phyloP scores from a whole-genome alignment of 2,888 invertebrate species.

The Thalpophila matura region DNA sequence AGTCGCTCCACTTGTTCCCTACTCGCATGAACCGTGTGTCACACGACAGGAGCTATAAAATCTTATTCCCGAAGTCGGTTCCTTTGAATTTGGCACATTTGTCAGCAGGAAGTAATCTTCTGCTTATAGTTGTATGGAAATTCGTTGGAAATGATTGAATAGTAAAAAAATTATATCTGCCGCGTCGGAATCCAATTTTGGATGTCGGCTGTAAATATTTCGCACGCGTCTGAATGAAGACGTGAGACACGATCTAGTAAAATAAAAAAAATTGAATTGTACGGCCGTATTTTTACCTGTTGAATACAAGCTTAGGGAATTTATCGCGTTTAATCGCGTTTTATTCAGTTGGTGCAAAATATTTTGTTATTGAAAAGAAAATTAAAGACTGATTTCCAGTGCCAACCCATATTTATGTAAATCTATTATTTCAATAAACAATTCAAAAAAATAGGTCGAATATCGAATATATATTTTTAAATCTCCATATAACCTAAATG shows the following conservation, averaged over 20 bases:
- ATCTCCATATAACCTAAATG: no score
- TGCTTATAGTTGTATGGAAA: constrained; percentile 51
- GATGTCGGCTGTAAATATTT: constrained; percentile 25
- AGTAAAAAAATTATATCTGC: constrained; percentile 29
- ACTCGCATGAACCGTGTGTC: constrained; percentile 34
- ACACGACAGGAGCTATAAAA: constrained; percentile 32
- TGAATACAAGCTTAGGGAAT: no score
- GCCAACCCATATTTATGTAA: no score
- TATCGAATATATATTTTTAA: no score
- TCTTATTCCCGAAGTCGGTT: constrained; percentile 36
- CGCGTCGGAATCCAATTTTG: constrained; percentile 40
- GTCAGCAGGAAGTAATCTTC: constrained; percentile 60
- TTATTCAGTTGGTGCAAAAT: no score
- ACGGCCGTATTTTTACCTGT: no score
- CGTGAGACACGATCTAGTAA: no score
- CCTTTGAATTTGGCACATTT: constrained; percentile 55
- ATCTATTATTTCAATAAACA: no score
- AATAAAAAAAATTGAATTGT: not conserved
- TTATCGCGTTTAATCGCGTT: no score
- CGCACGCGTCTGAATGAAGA: not conserved
- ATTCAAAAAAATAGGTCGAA: no score
- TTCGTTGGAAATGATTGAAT: constrained; percentile 35
- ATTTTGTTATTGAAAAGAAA: no score
- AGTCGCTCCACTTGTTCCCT: not conserved
- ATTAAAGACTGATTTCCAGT: no score